Evolutionary conservation across 2,797 vertebrate genomes (phyloP).

Genomic region (Liparis tanakae): DNA sequence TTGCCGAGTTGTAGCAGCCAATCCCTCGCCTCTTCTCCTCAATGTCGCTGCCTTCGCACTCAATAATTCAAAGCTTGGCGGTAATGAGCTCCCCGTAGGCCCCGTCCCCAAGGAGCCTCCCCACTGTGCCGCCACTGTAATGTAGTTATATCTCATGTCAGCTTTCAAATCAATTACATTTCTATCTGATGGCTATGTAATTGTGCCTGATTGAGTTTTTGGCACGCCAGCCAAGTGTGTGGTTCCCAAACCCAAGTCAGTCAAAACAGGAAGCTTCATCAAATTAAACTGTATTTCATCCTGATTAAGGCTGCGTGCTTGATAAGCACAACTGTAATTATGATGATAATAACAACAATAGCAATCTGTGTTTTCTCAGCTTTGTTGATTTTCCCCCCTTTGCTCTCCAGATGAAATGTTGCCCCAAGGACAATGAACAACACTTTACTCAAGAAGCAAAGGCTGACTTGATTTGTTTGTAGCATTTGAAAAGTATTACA

Average conservation of each 20-base stretch:
- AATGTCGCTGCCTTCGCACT: constrained; percentile 81
- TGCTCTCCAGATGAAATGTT: constrained; percentile 66
- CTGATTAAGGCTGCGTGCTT: constrained; percentile 77
- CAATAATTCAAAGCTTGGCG: constrained; percentile 82
- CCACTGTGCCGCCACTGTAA: constrained; percentile 78
- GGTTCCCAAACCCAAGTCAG: constrained; percentile 76
- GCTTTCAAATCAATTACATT: constrained; percentile 88
- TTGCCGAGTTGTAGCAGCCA: constrained; percentile 77
- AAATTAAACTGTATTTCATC: constrained; percentile 82
- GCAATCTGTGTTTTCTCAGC: constrained; percentile 80
- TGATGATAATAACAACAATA: constrained; percentile 78
- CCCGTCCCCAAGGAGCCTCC: constrained; percentile 75
- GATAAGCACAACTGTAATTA: constrained; percentile 77
- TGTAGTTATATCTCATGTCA: constrained; percentile 87
- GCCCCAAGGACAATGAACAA: constrained; percentile 61
- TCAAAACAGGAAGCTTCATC: constrained; percentile 83
- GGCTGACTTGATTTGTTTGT: constrained; percentile 72
- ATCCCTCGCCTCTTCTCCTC: constrained; percentile 69
- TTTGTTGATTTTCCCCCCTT: constrained; percentile 56
- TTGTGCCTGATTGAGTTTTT: constrained; percentile 86
- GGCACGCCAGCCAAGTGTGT: constrained; percentile 76
- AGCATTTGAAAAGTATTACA: constrained; percentile 69
- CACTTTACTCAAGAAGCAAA: constrained; percentile 67
- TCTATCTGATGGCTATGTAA: constrained; percentile 86
- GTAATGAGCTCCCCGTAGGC: constrained; percentile 86